Percentiles rank a stretch among this genome's conserved stretches.
Evolutionary conservation across 2,113 vertebrate genomes (phyloP).

Genomic region (Sclerurus mexicanus): DNA sequence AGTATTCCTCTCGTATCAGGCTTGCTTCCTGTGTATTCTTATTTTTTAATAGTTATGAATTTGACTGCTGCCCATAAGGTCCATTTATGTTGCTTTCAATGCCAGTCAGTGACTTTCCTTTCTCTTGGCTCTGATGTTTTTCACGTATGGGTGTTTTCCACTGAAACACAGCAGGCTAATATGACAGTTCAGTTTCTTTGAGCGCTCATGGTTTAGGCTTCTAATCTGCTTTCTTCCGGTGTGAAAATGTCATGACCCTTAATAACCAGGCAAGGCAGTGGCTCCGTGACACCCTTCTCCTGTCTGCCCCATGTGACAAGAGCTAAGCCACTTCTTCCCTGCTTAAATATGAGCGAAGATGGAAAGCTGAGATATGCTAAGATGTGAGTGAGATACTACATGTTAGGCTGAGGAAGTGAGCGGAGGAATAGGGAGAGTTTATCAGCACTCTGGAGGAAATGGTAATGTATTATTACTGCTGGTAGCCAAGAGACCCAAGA

Average conservation of each 20-base stretch:
- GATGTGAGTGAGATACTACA: fast-evolving
- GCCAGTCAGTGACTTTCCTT: background rate
- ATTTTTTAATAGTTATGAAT: background rate
- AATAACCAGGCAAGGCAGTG: background rate
- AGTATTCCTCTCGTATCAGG: background rate
- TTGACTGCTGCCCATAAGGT: background rate
- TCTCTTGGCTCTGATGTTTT: background rate
- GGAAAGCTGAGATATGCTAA: background rate
- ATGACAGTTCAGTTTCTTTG: background rate
- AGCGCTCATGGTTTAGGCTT: background rate
- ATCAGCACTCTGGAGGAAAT: background rate
- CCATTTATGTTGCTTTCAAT: background rate
- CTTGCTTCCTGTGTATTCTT: background rate
- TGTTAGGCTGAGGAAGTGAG: background rate
- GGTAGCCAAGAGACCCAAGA: background rate
- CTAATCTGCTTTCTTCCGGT: background rate
- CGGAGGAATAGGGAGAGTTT: background rate
- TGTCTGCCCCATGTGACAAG: background rate
- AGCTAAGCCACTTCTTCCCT: background rate
- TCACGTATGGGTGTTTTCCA: background rate
- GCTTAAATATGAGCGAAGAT: background rate
- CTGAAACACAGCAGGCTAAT: background rate
- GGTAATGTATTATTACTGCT: background rate
- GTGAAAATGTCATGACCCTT: background rate
- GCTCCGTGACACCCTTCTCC: background rate